Percentiles rank a stretch among this genome's conserved stretches.
Evolutionary conservation across 2,113 vertebrate species (phyloP).

Genomic region (Psilopogon haemacephalus): DNA sequence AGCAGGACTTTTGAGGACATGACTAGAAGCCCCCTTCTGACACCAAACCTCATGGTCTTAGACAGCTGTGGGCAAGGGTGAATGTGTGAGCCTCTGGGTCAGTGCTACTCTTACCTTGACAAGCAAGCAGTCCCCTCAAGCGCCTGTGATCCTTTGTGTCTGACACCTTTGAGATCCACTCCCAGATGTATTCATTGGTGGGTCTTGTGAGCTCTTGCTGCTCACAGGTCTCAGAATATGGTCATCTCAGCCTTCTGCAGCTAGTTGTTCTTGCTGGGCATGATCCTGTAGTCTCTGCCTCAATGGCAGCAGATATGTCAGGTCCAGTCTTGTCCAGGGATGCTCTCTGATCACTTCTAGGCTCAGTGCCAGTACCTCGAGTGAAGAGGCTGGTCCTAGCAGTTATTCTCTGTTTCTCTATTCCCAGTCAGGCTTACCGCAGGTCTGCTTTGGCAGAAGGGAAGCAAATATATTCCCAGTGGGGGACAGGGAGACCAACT

Average conservation of each 20-base stretch:
- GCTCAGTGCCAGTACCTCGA: background rate
- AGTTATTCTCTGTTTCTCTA: background rate
- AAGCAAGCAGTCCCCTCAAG: background rate
- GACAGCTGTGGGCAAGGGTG: background rate
- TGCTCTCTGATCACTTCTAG: background rate
- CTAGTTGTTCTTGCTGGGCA: background rate
- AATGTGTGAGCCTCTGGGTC: background rate
- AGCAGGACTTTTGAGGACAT: background rate
- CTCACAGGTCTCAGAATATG: background rate
- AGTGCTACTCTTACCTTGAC: background rate
- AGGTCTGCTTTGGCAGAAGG: background rate
- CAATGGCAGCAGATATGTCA: background rate
- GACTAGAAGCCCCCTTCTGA: background rate
- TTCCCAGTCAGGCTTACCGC: background rate
- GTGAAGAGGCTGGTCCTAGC: background rate
- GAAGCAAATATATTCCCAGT: background rate
- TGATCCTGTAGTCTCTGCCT: background rate
- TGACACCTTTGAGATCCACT: background rate
- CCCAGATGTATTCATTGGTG: background rate
- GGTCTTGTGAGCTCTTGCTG: background rate
- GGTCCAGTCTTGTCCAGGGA: background rate
- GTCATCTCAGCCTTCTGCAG: background rate
- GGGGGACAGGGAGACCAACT: background rate
- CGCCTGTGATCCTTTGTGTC: rapidly evolving
- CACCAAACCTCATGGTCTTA: background rate